Percentiles rank a stretch among this genome's conserved stretches.
Evolutionary conservation across 2,888 invertebrate species (phyloP).

Genomic region (Habrosyne pyritoides): DNA sequence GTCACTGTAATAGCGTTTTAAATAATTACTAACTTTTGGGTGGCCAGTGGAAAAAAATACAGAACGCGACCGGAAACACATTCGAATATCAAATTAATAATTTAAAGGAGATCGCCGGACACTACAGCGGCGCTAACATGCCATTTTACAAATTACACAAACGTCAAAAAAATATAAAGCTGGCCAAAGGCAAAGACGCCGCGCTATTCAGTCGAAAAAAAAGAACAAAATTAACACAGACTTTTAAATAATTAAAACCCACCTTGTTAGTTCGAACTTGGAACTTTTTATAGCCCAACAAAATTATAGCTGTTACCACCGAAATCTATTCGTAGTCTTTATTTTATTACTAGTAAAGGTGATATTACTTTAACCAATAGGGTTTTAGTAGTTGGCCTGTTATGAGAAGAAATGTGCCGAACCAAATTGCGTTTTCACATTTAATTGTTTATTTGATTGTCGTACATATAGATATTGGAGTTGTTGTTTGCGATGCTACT

Average conservation of each 20-base stretch:
- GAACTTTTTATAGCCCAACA: slow-evolving; percentile 57
- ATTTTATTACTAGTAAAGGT: neutral
- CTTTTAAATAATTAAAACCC: slow-evolving; percentile 78
- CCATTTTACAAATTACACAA: slow-evolving; percentile 80
- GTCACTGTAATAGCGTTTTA: neutral
- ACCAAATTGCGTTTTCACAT: slow-evolving; percentile 61
- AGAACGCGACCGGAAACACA: slow-evolving; percentile 62
- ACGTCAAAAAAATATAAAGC: slow-evolving; percentile 54
- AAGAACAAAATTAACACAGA: slow-evolving; percentile 77
- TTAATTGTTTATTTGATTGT: slow-evolving; percentile 78
- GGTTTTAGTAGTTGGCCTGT: neutral
- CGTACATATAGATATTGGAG: slow-evolving; percentile 35
- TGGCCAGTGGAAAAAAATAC: slow-evolving; percentile 42
- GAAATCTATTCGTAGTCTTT: neutral
- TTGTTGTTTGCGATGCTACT: slow-evolving; percentile 38
- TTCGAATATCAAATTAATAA: slow-evolving; percentile 58
- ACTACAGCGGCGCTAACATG: slow-evolving; percentile 71
- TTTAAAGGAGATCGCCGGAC: slow-evolving; percentile 62
- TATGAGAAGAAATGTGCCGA: slow-evolving; percentile 52
- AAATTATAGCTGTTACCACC: neutral
- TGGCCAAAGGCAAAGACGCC: slow-evolving; percentile 64
- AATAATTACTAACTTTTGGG: slow-evolving; percentile 28
- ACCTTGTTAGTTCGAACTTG: slow-evolving; percentile 70
- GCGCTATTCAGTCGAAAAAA: slow-evolving; percentile 50
- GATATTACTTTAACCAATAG: neutral